phyloP scores from a whole-genome alignment of 1,140 invertebrate species.

The Brachionus rubens region DNA sequence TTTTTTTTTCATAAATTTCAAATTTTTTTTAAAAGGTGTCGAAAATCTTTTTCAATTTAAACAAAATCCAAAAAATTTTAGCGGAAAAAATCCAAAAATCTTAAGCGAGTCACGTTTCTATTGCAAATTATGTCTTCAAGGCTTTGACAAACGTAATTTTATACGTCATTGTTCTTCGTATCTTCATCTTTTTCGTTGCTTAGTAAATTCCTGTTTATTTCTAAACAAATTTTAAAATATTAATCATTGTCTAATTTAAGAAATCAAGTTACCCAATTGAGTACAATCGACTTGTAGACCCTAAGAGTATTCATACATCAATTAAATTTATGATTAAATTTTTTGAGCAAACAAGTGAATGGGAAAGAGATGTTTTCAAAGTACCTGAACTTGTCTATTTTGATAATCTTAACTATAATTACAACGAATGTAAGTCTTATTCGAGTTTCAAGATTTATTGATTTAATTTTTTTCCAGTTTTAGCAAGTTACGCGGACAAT shows the following conservation, averaged over 20 bases:
- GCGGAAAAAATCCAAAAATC: not conserved
- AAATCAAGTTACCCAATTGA: not conserved
- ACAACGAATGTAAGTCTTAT: not conserved
- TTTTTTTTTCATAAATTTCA: not conserved
- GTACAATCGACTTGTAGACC: not conserved
- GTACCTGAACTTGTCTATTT: not conserved
- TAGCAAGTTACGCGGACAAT: too few species aligned
- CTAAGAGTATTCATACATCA: not conserved
- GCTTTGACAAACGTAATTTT: not conserved
- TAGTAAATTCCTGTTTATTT: not conserved
- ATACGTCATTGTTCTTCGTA: not conserved
- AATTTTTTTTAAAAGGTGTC: not conserved
- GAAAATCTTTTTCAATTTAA: not conserved
- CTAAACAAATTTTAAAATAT: not conserved
- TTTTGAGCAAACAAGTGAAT: not conserved
- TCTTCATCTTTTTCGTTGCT: slow-evolving; percentile 4
- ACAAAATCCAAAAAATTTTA: not conserved
- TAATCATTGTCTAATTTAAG: not conserved
- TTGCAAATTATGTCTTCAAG: slow-evolving; percentile 2
- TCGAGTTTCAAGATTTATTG: too few species aligned
- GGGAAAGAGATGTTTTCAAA: not conserved
- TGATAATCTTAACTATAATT: not conserved
- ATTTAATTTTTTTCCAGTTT: not conserved
- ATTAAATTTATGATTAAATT: not conserved
- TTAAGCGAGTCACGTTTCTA: not conserved